Evolutionary conservation across 2,888 invertebrate genomes (phyloP).

Genomic region (Mythimna ferrago): DNA sequence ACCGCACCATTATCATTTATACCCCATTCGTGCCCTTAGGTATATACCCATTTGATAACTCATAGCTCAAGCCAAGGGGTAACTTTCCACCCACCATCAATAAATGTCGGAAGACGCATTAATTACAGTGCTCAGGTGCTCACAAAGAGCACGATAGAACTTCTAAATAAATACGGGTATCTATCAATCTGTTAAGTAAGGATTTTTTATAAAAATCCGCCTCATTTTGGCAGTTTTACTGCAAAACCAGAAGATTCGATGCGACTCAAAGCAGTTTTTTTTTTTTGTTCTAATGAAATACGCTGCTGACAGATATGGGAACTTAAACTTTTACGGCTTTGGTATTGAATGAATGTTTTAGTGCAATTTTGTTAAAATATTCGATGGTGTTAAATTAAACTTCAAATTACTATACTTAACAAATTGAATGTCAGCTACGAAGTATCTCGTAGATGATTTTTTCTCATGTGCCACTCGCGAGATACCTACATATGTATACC

Average conservation of each 20-base stretch:
- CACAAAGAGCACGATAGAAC: slow-evolving; percentile 57
- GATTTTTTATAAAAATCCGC: slow-evolving; percentile 5
- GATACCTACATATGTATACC: too few relatives aligned
- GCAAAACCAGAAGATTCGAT: neutral
- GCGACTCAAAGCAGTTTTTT: neutral
- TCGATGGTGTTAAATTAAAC: too few relatives aligned
- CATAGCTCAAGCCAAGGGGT: slow-evolving; percentile 52
- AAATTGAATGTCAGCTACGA: too few relatives aligned
- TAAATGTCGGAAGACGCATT: slow-evolving; percentile 72
- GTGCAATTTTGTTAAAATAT: too few relatives aligned
- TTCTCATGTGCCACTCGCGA: too few relatives aligned
- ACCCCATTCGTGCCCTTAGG: slow-evolving; percentile 50
- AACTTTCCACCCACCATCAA: slow-evolving; percentile 67
- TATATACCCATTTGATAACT: slow-evolving; percentile 59
- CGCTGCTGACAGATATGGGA: neutral
- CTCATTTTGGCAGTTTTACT: neutral
- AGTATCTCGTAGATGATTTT: too few relatives aligned
- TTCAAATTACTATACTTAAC: too few relatives aligned
- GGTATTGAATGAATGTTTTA: neutral
- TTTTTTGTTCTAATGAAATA: neutral
- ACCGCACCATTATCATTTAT: slow-evolving; percentile 57
- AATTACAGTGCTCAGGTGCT: slow-evolving; percentile 74
- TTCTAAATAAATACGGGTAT: slow-evolving; percentile 62
- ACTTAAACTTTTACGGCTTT: neutral
- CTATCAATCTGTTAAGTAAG: slow-evolving; percentile 49